These are phyloP conservation scores for Eupithecia inturbata DNA, from an alignment of 2,888 invertebrate genomes.

Conservation along the genomic window DNA sequence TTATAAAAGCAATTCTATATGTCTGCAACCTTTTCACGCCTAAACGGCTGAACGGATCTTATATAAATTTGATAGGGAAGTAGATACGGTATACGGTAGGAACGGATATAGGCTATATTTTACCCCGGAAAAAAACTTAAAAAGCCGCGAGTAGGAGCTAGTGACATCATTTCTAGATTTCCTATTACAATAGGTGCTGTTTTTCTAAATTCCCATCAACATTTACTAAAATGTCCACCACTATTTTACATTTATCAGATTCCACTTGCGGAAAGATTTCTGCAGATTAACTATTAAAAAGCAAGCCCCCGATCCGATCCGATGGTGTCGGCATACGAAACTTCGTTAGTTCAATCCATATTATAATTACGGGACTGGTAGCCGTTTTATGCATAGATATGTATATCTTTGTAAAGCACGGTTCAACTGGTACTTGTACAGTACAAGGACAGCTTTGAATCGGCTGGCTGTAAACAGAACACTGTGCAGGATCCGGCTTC, in stretches of 20 bases:
- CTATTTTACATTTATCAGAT: background rate
- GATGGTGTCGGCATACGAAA: slow-evolving; percentile 25
- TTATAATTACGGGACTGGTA: slow-evolving; percentile 62
- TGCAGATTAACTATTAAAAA: background rate
- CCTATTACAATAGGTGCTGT: no score
- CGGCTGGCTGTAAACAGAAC: slow-evolving; percentile 71
- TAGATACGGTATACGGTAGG: no score
- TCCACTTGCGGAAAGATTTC: background rate
- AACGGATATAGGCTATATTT: no score
- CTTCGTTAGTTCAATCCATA: slow-evolving; percentile 44
- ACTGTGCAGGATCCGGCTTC: slow-evolving; percentile 69
- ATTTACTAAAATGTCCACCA: no score
- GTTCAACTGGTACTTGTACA: slow-evolving; percentile 41
- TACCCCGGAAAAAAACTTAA: no score
- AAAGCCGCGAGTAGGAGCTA: no score
- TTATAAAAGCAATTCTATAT: no score
- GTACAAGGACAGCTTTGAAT: slow-evolving; percentile 69
- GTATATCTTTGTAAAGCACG: slow-evolving; percentile 64
- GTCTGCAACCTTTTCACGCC: no score
- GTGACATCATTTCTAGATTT: no score
- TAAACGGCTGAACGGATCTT: no score
- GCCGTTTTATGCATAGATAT: slow-evolving; percentile 72
- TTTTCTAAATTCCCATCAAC: no score
- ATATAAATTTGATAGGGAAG: no score
- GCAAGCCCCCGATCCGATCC: background rate